Conservation (phyloP, 1,140 invertebrate genomes). For the Apis dorsata region DNA sequence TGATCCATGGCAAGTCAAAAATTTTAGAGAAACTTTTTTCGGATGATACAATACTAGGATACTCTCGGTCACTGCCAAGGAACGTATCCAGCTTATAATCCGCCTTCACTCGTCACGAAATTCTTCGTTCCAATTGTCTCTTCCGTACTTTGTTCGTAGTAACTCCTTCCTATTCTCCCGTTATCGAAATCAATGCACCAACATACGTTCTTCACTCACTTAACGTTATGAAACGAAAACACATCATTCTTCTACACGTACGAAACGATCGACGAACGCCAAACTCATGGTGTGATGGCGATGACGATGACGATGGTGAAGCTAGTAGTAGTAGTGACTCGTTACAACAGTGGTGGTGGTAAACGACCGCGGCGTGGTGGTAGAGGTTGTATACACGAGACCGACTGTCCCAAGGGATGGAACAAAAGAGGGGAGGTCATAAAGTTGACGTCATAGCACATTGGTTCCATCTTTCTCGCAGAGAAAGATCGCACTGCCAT, state of each 20-base stretch:
- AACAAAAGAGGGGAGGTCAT: background rate
- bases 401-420: conserved; percentile 6
- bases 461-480: conserved; percentile 34
- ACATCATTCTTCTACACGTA: conserved; percentile 12
- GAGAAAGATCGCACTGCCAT: conserved; percentile 28
- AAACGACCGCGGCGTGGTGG: conserved; percentile 29
- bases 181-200: conserved; percentile 55
- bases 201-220: conserved; percentile 12
- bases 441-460: conserved; percentile 34
- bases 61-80: conserved; percentile 69
- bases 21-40: background rate
- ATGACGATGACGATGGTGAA: conserved; percentile 36
- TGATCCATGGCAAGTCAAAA: conserved; percentile 37
- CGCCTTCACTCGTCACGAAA: conserved; percentile 8
- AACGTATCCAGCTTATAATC: conserved; percentile 55
- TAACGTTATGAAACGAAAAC: conserved; percentile 28
- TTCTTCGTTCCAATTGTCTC: conserved; percentile 35
- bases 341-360: conserved; percentile 37
- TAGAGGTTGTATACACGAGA: conserved; percentile 31
- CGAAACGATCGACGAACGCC: conserved; percentile 29
- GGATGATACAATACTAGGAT: conserved; percentile 26
- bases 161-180: background rate
- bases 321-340: conserved; percentile 11
- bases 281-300: conserved; percentile 46
- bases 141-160: conserved; percentile 51